Conservation (phyloP, 2,113 vertebrate species). For the Sylvilagus bachmani region DNA sequence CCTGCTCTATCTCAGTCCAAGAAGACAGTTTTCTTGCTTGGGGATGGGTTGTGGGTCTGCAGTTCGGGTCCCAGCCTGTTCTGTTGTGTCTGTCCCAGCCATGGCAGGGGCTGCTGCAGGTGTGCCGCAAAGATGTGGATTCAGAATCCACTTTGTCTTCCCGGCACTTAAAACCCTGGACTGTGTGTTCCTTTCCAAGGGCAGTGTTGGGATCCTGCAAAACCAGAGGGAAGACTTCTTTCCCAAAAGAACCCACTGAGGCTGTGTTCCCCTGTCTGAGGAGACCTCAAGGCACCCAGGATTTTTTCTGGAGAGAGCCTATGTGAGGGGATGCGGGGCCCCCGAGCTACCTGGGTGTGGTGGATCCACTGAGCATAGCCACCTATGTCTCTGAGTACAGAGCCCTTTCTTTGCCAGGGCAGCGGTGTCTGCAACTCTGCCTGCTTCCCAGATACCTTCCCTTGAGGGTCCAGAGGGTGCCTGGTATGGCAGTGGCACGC, state of each 20-base stretch:
- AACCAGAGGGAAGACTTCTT: constrained; percentile 10
- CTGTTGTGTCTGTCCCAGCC: neutral
- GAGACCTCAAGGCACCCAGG: neutral
- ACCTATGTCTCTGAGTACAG: neutral
- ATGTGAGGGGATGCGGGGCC: neutral
- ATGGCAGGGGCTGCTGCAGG: neutral
- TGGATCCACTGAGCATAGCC: neutral
- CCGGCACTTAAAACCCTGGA: neutral
- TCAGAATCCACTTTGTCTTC: neutral
- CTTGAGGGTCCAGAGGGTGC: neutral
- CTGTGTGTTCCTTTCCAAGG: neutral
- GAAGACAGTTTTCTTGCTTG: neutral
- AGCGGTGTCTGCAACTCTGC: neutral
- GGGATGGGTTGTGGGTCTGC: neutral
- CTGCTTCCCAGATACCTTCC: neutral
- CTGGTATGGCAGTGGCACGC: neutral
- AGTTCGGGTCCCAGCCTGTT: neutral
- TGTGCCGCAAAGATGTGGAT: neutral
- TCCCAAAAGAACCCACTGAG: neutral
- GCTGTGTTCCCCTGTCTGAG: neutral
- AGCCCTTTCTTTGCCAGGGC: neutral
- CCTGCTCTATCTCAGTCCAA: neutral
- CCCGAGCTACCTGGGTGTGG: neutral
- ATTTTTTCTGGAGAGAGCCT: neutral
- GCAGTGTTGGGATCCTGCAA: neutral